Conservation (phyloP, 37 sponge, comb jelly and placozoan genomes). For the Halisarca cf. caerulea region DNA sequence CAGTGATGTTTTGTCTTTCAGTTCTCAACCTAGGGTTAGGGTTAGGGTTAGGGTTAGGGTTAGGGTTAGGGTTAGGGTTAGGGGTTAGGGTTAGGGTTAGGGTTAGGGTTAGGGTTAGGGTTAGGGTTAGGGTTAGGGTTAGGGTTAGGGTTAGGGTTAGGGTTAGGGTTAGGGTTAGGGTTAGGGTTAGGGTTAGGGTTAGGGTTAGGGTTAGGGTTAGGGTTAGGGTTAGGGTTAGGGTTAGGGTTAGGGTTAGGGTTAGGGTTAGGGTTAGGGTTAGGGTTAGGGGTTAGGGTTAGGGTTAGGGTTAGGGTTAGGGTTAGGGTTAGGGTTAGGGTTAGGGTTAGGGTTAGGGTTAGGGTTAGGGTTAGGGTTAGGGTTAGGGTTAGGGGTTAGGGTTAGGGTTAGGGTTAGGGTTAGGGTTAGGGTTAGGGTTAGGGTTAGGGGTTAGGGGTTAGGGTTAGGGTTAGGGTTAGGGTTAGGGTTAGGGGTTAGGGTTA, state of each 20-base stretch:
- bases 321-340: slow-evolving; percentile 8
- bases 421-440: slow-evolving; percentile 8
- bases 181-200: slow-evolving; percentile 53
- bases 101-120: slow-evolving; percentile 62
- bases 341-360: slow-evolving; percentile 8
- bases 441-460: too few species aligned
- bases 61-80: too few species aligned
- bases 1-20: too few species aligned
- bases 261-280: slow-evolving; percentile 8
- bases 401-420: slow-evolving; percentile 8
- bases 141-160: slow-evolving; percentile 64
- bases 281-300: too few species aligned
- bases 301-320: slow-evolving; percentile 8
- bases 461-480: too few species aligned
- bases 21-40: too few species aligned
- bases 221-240: slow-evolving; percentile 34
- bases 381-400: too few species aligned
- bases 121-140: slow-evolving; percentile 64
- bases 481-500: too few species aligned
- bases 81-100: too few species aligned
- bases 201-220: slow-evolving; percentile 58
- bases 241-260: slow-evolving; percentile 8
- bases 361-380: slow-evolving; percentile 8
- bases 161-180: slow-evolving; percentile 56
- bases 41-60: slow-evolving; percentile 63